Evolutionary conservation across 2,888 invertebrate species (phyloP).

Genomic region (Heliconius ethilla): DNA sequence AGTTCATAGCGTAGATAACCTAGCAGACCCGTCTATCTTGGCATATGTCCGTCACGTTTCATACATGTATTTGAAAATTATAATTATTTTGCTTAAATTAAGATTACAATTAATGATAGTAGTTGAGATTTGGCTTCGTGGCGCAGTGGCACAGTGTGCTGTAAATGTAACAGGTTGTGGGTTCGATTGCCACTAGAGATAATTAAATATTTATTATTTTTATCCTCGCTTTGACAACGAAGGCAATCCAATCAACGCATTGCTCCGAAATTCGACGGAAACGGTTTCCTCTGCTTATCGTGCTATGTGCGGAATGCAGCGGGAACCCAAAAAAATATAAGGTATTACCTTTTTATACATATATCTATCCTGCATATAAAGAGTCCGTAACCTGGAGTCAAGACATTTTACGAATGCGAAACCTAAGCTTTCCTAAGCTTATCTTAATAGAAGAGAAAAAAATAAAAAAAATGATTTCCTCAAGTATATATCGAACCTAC

Average conservation of each 20-base stretch:
- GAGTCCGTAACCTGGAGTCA: background rate
- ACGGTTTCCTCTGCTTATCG: no score
- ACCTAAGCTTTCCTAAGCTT: background rate
- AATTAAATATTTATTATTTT: no score
- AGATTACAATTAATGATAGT: background rate
- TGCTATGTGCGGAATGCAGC: no score
- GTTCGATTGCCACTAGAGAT: no score
- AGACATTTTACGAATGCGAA: background rate
- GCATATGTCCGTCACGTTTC: conserved; percentile 11
- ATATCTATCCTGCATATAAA: no score
- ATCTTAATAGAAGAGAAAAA: no score
- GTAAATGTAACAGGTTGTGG: background rate
- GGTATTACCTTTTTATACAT: no score
- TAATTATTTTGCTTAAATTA: background rate
- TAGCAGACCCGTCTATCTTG: conserved; percentile 14
- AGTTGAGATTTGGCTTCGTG: background rate
- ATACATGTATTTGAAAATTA: conserved; percentile 4
- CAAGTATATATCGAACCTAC: background rate
- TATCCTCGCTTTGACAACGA: no score
- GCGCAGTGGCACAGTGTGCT: background rate
- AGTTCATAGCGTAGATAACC: conserved; percentile 13
- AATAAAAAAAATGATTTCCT: background rate
- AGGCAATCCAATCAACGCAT: no score
- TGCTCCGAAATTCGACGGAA: no score
- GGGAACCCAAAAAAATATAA: no score